Base-by-base conservation (phyloP, 2,888 invertebrate genomes). In the Fissipunctia ypsillon region DNA sequence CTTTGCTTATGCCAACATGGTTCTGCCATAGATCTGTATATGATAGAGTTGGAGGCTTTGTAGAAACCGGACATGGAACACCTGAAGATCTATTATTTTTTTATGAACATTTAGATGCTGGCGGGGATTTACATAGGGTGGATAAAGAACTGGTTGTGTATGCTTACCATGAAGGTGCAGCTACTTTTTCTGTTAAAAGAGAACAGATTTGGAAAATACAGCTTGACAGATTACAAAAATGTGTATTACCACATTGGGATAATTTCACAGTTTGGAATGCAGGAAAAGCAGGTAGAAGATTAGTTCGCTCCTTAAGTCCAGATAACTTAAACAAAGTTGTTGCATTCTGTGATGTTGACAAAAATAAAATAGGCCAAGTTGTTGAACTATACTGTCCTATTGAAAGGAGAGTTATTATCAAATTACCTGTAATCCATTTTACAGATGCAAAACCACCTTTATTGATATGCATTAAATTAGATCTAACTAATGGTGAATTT, bases 1-100 rank as follows among this genome's bases (percentile, higher is more conserved):
- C 98, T n/a, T 90, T 98, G 38, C 97, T 98, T 45, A 98, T 98
- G 98, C 98, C 98, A 5, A 98, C 98, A 22, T 98, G 98, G 98
- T 98, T 98, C 94, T 97, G 98, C 87, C 97, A 97, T 86, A 96
- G 97, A 90, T 92, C 93, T 74, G 97, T 98, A 19, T 98, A 96
- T 93, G 93, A 97, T 56, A 96, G 85, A 88, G 96, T 98, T 66
- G 97, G 97, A 73, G 97, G 97, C 6, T 98, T 98, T 95, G 96
- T 96, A 91, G 98, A 98, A 94, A 92, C 94, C 73, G 97, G 97
- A 31, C 95, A 95, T 90, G 98, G 98, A 38, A 97, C 97, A 48
- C 98, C 98, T 16, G 98, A 98, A 94, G 98, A 98, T 94, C 94
- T 98, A 76, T 96, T 98, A 89, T 98, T 98, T 93, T 98, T 98